Evolutionary conservation across 2,888 invertebrate genomes (phyloP).

Genomic region (Buathra laborator): DNA sequence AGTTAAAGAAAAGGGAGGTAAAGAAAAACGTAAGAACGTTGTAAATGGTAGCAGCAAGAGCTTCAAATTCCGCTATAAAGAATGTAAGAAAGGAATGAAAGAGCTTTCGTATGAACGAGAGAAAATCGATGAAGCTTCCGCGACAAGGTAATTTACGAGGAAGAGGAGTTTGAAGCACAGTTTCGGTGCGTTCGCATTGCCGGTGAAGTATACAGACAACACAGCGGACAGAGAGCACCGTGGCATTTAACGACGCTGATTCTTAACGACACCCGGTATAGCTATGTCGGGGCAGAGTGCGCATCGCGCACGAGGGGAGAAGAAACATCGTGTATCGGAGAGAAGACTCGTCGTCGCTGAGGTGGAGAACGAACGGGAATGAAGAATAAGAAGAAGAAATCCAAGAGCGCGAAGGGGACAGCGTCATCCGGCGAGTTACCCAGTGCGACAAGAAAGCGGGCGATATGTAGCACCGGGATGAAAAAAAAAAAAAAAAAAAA

Average conservation of each 20-base stretch:
- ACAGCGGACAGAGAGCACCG: slow-evolving; percentile 23
- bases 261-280: slow-evolving; percentile 62
- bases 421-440: slow-evolving; percentile 52
- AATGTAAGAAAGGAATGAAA: slow-evolving; percentile 18
- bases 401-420: slow-evolving; percentile 24
- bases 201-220: slow-evolving; percentile 4
- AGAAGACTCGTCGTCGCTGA: slow-evolving; percentile 41
- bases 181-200: slow-evolving; percentile 14
- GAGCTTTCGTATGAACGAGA: slow-evolving; percentile 11
- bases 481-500: slow-evolving; percentile 29
- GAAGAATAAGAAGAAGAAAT: slow-evolving; percentile 5
- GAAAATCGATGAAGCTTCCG: slow-evolving; percentile 43
- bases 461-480: slow-evolving; percentile 22
- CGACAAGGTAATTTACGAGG: slow-evolving; percentile 53
- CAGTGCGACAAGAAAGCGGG: slow-evolving; percentile 20
- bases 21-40: slow-evolving; percentile 7
- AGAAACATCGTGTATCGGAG: slow-evolving; percentile 55
- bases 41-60: slow-evolving; percentile 10
- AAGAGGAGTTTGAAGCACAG: not conserved
- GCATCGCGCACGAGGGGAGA: slow-evolving; percentile 26
- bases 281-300: slow-evolving; percentile 16
- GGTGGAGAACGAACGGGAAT: slow-evolving; percentile 26
- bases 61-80: slow-evolving; percentile 13
- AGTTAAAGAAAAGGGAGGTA: slow-evolving; percentile 23
- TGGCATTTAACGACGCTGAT: slow-evolving; percentile 51